Evolutionary conservation across 2,888 invertebrate species (phyloP).

Genomic region (Allolobophora icterica): DNA sequence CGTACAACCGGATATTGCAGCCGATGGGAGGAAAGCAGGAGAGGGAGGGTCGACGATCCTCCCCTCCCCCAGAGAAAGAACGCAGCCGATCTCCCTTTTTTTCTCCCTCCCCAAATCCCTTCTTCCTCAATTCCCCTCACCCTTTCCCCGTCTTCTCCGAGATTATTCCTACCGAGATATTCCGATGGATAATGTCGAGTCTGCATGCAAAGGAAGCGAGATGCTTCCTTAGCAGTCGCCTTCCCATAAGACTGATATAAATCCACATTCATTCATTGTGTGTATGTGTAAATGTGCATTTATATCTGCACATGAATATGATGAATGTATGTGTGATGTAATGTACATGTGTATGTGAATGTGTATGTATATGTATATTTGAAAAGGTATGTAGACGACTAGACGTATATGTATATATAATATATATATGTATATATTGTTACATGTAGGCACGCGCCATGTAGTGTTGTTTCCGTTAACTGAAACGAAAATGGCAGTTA

Average conservation of each 20-base stretch:
- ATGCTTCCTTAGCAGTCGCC: neutral
- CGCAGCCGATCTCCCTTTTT: neutral
- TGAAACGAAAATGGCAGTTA: too few relatives aligned
- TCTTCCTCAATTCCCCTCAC: neutral
- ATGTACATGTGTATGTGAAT: too few relatives aligned
- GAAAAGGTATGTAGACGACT: neutral
- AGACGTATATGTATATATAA: neutral
- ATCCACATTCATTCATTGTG: neutral
- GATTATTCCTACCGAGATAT: neutral
- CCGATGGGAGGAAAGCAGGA: neutral
- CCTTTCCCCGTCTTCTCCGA: too few relatives aligned
- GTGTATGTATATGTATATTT: neutral
- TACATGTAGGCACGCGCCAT: neutral
- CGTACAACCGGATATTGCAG: neutral
- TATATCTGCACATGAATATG: too few relatives aligned
- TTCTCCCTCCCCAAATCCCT: neutral
- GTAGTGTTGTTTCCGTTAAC: too few relatives aligned
- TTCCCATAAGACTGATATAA: neutral
- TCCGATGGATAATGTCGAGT: neutral
- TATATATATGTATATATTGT: neutral
- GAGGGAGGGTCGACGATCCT: neutral
- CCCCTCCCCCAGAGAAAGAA: neutral
- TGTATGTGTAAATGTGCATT: too few relatives aligned
- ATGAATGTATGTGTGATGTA: too few relatives aligned
- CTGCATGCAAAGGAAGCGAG: neutral